Conservation (phyloP, 2,113 vertebrate species). For the Prochilodus magdalenae region DNA sequence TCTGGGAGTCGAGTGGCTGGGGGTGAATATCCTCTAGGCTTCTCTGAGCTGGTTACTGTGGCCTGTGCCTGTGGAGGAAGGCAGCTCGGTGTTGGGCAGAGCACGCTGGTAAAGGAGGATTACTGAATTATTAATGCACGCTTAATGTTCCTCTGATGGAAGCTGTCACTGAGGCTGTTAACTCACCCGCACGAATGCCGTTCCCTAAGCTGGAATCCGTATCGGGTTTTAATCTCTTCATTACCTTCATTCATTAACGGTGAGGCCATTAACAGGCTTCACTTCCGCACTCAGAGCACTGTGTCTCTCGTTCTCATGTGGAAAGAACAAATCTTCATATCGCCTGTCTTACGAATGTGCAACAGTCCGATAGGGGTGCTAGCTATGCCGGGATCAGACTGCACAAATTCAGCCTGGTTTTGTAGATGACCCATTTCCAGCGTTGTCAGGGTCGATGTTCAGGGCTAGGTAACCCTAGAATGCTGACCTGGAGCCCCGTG, state of each 20-base stretch:
- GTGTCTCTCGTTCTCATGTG: not conserved
- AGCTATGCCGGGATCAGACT: too few relatives aligned
- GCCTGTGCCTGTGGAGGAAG: not conserved
- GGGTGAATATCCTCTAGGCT: too few relatives aligned
- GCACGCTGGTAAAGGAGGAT: not conserved
- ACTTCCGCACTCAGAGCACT: not conserved
- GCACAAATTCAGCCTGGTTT: too few relatives aligned
- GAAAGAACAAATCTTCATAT: not conserved
- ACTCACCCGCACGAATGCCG: not conserved
- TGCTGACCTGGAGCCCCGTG: too few relatives aligned
- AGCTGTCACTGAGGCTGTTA: not conserved
- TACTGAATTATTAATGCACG: conserved; percentile 14
- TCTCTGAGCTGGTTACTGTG: not conserved
- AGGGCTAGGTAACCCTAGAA: too few relatives aligned
- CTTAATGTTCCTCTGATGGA: not conserved
- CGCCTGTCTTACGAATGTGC: not conserved
- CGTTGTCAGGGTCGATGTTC: too few relatives aligned
- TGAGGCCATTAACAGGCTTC: not conserved
- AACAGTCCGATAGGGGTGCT: too few relatives aligned
- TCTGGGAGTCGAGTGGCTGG: too few relatives aligned
- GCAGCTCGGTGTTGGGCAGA: not conserved
- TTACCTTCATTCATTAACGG: not conserved
- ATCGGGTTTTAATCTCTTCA: not conserved
- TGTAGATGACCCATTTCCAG: too few relatives aligned
- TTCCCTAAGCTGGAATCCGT: not conserved